Conservation (phyloP, 1,140 invertebrate species). For the Lordiphosa mommai region DNA sequence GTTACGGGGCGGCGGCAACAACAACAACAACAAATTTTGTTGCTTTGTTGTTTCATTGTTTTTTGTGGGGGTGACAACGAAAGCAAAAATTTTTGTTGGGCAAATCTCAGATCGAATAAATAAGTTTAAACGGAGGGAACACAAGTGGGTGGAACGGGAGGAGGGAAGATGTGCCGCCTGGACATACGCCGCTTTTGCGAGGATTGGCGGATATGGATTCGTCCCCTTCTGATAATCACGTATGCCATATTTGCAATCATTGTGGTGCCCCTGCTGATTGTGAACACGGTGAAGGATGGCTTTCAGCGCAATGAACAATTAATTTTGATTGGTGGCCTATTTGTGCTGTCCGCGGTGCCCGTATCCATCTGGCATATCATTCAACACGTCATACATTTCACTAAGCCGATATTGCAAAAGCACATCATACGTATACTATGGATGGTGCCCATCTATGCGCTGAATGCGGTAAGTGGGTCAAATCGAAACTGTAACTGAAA, state of each 20-base stretch:
- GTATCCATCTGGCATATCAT: conserved; percentile 97
- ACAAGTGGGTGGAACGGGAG: not conserved
- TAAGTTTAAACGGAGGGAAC: conserved; percentile 2
- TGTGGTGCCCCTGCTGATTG: conserved; percentile 89
- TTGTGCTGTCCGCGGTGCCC: conserved; percentile 93
- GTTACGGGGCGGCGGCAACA: conserved; percentile 51
- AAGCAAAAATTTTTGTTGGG: conserved; percentile 29
- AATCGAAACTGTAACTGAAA: conserved; percentile 8
- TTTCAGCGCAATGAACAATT: conserved; percentile 88
- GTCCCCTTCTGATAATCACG: conserved; percentile 88
- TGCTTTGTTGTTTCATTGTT: conserved; percentile 23
- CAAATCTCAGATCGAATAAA: not conserved
- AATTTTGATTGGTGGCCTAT: conserved; percentile 92
- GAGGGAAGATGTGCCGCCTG: conserved; percentile 52
- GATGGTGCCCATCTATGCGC: conserved; percentile 98
- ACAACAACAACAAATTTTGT: conserved; percentile 27
- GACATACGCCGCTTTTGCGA: conserved; percentile 81
- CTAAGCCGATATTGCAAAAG: conserved; percentile 94
- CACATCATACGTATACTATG: conserved; percentile 97
- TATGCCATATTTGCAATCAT: conserved; percentile 91
- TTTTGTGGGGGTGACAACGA: conserved; percentile 28
- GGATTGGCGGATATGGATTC: conserved; percentile 93
- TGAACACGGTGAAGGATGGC: conserved; percentile 86
- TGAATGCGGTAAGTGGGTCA: conserved; percentile 90
- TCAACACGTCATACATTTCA: conserved; percentile 96